Conservation (phyloP, 2,797 vertebrate genomes). For the Vultur gryphus region DNA sequence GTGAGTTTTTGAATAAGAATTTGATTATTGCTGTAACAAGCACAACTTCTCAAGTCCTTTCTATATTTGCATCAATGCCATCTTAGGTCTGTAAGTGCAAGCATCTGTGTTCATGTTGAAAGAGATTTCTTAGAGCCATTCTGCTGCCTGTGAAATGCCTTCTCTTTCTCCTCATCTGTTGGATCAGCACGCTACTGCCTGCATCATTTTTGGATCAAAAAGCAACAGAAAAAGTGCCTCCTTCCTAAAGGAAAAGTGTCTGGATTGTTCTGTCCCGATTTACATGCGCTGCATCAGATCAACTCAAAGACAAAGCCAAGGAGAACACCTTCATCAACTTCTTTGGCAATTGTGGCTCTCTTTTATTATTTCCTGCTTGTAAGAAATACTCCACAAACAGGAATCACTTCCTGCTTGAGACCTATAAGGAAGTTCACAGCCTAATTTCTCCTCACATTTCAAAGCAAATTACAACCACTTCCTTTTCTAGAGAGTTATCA, state of each 20-base stretch:
- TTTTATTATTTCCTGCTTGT: conserved; percentile 35
- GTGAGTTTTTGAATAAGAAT: neutral
- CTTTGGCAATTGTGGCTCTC: neutral
- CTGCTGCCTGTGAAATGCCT: neutral
- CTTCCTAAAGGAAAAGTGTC: neutral
- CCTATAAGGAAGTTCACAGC: neutral
- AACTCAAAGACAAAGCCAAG: neutral
- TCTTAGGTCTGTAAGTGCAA: neutral
- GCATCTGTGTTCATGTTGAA: neutral
- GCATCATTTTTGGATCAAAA: neutral
- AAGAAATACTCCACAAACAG: neutral
- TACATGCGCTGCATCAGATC: neutral
- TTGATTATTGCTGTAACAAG: neutral
- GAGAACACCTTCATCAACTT: neutral
- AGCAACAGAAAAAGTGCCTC: neutral
- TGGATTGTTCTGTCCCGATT: neutral
- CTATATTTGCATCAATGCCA: neutral
- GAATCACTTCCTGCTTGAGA: conserved; percentile 43
- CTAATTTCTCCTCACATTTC: conserved; percentile 2
- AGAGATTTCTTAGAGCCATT: neutral
- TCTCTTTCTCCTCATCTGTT: neutral
- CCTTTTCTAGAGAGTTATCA: neutral
- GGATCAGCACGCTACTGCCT: neutral
- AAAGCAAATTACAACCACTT: neutral
- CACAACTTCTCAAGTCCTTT: neutral